phyloP scores from a whole-genome alignment of 2,888 invertebrate species.

The Monoplex corrugatus region DNA sequence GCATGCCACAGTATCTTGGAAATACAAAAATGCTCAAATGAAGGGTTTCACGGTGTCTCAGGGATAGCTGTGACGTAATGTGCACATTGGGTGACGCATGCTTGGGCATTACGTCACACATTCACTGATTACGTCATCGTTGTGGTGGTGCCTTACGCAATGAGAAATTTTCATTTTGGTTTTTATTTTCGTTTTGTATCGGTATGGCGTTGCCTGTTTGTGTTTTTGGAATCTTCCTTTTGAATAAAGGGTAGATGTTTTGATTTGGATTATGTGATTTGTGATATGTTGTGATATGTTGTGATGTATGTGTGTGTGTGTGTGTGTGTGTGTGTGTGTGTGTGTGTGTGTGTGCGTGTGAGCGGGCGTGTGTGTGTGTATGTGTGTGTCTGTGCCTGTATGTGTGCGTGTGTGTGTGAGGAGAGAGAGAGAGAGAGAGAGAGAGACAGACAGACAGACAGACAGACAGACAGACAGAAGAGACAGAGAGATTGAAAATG shows the following conservation, averaged over 20 bases:
- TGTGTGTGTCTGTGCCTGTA: neutral
- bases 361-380: neutral
- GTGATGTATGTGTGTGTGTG: conserved; percentile 11
- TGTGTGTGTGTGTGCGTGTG: neutral
- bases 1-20: no score
- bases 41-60: no score
- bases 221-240: no score
- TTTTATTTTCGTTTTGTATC: no score
- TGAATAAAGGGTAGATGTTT: no score
- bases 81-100: no score
- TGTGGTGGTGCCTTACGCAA: neutral
- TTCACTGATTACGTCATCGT: neutral
- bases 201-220: no score
- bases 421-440: conserved; percentile 40
- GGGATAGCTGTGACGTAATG: no score
- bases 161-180: neutral
- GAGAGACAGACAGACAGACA: conserved; percentile 40
- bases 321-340: conserved; percentile 12
- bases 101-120: no score
- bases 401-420: neutral
- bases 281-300: neutral
- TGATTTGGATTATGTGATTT: no score
- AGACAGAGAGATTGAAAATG: no score
- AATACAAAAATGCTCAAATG: no score
- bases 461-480: neutral